Evolutionary conservation across 2,113 vertebrate genomes (phyloP), one percentile per base, ranked within the genome.

Genomic region (Coracopsis vasa): DNA sequence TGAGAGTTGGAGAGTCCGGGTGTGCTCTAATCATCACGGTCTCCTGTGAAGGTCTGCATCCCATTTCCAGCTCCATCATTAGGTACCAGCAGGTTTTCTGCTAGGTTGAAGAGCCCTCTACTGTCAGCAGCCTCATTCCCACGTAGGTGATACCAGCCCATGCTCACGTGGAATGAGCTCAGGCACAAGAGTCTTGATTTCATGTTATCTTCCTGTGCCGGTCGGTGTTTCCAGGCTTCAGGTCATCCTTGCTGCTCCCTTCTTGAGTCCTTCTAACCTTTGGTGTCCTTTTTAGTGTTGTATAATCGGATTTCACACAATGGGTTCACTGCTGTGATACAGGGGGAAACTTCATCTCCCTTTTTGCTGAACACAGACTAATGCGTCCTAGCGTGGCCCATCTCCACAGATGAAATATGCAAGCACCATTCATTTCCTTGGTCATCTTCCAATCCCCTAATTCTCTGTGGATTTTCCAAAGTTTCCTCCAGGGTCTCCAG

Each of bases 81-180:
- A 70, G 77, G 87, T 8, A 29, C 66, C 60, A 39, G 85, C 54
- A 60, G 47, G 71, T 80, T 93, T 93, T 65, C 62, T 41, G 79
- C 79, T 35, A 12, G 70, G 74, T 23, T 88, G 2, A 94, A 69
- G 95, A 93, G 96, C 90, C 92, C 96, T 79, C 92, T 94, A 3
- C 90, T 79, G 93, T 81, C 80, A 71, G 87, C 53, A 89, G 13
- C n/a, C 42, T 45, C 51, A 0, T 58, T 53, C 69, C 77, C 56
- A 2, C 2, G 2, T 1, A 39, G 69, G 80, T 12, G 35, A 39
- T 0, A 0, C 42, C 80, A 64, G 73, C 25, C 33, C 0, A 0
- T 3, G 64, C 50, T 83, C 33, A 11, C 28, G 8, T 1, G 11
- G 42, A 27, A 39, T 1, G 31, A 51, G 7, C 20, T 75, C 50